Base-by-base conservation (phyloP, 2,797 vertebrate genomes). In the Streptopelia turtur region DNA sequence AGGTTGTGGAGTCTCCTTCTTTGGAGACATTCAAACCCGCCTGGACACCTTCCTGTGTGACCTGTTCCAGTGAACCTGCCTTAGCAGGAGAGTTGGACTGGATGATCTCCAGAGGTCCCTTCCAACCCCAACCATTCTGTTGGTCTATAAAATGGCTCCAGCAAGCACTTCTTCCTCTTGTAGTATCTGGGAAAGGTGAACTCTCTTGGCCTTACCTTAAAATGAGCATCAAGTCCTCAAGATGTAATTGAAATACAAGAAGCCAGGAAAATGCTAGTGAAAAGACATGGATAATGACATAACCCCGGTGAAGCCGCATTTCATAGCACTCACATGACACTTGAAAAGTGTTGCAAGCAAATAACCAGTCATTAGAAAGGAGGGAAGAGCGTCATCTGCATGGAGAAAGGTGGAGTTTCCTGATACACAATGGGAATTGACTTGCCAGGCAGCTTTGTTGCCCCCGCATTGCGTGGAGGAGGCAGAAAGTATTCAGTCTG, bases 401-500 rank as follows among this genome's bases (percentile, higher is more conserved):
- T 6, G 21, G 17, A 52, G 37, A 78, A 72, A 69, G 76, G 61
- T 78, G 84, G 91, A 65, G 45, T 89, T 95, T 56, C 66, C 61
- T 55, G 57, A 28, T 11, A 57, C 3, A 8, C 23, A 31, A 35
- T 69, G 20, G 50, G 16, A 83, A 39, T 5, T 76, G 17, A 33
- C 79, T 57, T 81, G 57, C 50, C 11, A 5, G 57, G 64, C 45
- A 57, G 47, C 76, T 91, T 93, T 63, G 27, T 85, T 79, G 87
- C 11, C 8, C 24, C 13, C 1, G 3, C 22, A 8, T 27, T 37
- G 13, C 1, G 1, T 45, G 52, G 59, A 93, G 68, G 71, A 85
- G 82, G 79, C 94, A 92, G 82, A 41, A 95, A 83, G 30, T 52
- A 33, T 59, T 76, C 68, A 61, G 57, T 35, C 52, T 30, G 83